Percentiles rank a stretch among this genome's conserved stretches.
phyloP scores from a whole-genome alignment of 2,797 vertebrate genomes.

The Chaunax sp. region DNA sequence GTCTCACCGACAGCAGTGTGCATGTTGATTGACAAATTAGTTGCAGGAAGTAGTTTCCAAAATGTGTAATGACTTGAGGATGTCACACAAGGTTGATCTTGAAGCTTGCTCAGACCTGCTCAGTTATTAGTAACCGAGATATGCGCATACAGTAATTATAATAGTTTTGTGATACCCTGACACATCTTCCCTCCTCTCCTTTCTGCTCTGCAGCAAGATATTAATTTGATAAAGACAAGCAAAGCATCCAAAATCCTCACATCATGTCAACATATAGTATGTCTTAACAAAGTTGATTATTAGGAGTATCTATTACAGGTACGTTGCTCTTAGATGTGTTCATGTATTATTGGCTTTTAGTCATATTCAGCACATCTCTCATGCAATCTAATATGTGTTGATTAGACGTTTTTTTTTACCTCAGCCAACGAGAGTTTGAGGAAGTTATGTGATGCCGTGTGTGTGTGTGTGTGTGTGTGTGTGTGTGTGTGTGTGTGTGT shows the following conservation, averaged over 20 bases:
- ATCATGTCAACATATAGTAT: constrained; percentile 24
- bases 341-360: not conserved
- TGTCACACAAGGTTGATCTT: constrained; percentile 21
- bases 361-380: too few species aligned
- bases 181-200: not conserved
- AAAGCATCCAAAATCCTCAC: constrained; percentile 14
- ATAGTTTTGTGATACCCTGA: constrained; percentile 27
- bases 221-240: constrained; percentile 33
- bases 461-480: too few species aligned
- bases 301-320: constrained; percentile 13
- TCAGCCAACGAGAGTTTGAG: too few species aligned
- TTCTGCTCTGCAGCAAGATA: not conserved
- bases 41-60: constrained; percentile 42
- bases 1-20: constrained; percentile 3
- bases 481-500: too few species aligned
- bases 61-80: constrained; percentile 50
- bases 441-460: too few species aligned
- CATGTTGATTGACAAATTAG: constrained; percentile 60
- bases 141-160: constrained; percentile 8
- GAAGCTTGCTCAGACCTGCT: constrained; percentile 30
- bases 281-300: constrained; percentile 28
- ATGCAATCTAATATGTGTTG: too few species aligned
- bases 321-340: constrained; percentile 24
- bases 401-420: too few species aligned
- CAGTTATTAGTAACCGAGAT: constrained; percentile 1